A percentile compares a stretch with the other conserved stretches of the same genome.
These are phyloP conservation scores for Drosophila dunni DNA, from an alignment of 1,140 invertebrate species.

Conservation along the genomic window DNA sequence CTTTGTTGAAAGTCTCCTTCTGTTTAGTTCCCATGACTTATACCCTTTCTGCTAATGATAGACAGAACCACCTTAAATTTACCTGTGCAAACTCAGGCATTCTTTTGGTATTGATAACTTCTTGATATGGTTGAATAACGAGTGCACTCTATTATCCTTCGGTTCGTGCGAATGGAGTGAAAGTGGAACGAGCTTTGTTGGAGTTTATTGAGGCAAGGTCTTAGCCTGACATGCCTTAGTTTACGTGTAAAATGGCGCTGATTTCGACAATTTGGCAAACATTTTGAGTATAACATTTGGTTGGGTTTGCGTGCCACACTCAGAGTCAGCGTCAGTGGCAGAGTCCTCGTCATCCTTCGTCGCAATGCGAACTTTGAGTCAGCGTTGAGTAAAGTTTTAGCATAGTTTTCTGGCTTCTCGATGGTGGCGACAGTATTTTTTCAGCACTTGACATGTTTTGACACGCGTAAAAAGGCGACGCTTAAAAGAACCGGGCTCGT, in stretches of 20 bases:
- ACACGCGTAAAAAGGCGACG: slow-evolving; percentile 55
- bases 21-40: background rate
- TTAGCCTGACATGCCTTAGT: slow-evolving; percentile 9
- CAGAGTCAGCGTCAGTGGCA: slow-evolving; percentile 15
- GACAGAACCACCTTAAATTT: background rate
- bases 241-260: slow-evolving; percentile 49
- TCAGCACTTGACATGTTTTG: slow-evolving; percentile 82
- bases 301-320: slow-evolving; percentile 38
- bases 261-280: slow-evolving; percentile 63
- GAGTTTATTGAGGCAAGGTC: slow-evolving; percentile 1
- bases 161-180: slow-evolving; percentile 8
- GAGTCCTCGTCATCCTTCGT: slow-evolving; percentile 55
- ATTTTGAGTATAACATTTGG: slow-evolving; percentile 53
- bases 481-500: background rate
- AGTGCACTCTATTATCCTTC: slow-evolving; percentile 13
- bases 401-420: slow-evolving; percentile 67
- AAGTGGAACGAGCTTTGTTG: background rate
- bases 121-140: slow-evolving; percentile 5
- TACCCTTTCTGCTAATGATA: background rate
- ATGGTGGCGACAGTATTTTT: slow-evolving; percentile 77
- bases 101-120: slow-evolving; percentile 4
- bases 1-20: no score
- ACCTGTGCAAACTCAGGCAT: background rate
- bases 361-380: slow-evolving; percentile 70
- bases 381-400: slow-evolving; percentile 65